Evolutionary conservation across 2,797 vertebrate genomes (phyloP).

Genomic region (Varecia variegata): DNA sequence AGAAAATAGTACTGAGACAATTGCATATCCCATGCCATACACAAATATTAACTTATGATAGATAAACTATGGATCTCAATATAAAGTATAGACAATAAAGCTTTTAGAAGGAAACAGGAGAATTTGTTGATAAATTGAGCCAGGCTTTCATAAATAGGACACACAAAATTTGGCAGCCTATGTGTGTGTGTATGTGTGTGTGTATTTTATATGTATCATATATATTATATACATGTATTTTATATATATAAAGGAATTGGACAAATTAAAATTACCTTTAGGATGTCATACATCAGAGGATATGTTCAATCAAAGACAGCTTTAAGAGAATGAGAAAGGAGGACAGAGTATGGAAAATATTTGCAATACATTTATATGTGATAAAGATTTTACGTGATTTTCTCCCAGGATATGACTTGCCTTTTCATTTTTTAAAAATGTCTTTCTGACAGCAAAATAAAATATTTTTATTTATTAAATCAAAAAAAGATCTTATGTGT

Average conservation of each 20-base stretch:
- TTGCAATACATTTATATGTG: background rate
- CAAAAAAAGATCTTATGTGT: background rate
- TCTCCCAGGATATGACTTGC: too few species aligned
- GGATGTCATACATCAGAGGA: background rate
- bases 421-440: too few species aligned
- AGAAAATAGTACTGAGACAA: background rate
- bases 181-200: too few species aligned
- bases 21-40: background rate
- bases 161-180: background rate
- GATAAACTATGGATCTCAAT: background rate
- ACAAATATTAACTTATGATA: background rate
- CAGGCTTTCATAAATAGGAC: background rate
- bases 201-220: too few species aligned
- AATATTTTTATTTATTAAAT: too few species aligned
- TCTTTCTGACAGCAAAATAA: too few species aligned
- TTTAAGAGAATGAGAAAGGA: background rate
- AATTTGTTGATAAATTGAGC: background rate
- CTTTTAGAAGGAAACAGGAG: background rate
- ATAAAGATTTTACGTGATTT: background rate
- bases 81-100: background rate
- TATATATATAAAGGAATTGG: background rate
- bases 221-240: too few species aligned
- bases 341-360: background rate
- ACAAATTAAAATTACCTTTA: background rate
- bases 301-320: background rate